Evolutionary conservation across 2,888 invertebrate genomes (phyloP).

Genomic region (Hyppa rectilinea): DNA sequence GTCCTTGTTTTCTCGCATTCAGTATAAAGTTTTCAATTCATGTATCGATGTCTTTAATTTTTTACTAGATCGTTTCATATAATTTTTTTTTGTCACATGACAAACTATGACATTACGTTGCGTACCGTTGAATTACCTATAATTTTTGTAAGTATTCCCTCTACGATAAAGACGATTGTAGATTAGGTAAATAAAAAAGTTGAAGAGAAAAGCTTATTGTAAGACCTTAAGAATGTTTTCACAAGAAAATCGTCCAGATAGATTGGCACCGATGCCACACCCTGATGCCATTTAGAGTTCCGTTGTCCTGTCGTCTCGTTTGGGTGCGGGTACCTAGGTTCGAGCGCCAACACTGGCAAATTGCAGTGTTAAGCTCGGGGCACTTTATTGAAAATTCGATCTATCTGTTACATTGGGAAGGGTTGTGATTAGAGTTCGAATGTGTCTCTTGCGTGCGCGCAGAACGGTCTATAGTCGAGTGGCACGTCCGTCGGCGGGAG

Average conservation of each 20-base stretch:
- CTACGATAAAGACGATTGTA: not conserved
- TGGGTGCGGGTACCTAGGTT: slow-evolving; percentile 75
- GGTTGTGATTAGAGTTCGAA: slow-evolving; percentile 70
- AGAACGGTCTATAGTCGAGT: slow-evolving; percentile 78
- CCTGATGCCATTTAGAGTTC: slow-evolving; percentile 80
- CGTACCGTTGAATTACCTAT: no score
- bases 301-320: slow-evolving; percentile 82
- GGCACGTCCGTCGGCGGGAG: slow-evolving; percentile 77
- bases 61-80: no score
- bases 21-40: no score
- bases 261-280: slow-evolving; percentile 58
- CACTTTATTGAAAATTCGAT: slow-evolving; percentile 89
- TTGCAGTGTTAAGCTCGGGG: slow-evolving; percentile 87
- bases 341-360: slow-evolving; percentile 82
- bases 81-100: no score
- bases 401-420: slow-evolving; percentile 85
- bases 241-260: slow-evolving; percentile 49
- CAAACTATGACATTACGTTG: no score
- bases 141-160: no score
- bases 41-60: no score
- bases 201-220: not conserved
- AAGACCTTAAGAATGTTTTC: slow-evolving; percentile 22
- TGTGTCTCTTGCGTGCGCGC: slow-evolving; percentile 75
- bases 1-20: no score
- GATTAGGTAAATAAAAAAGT: no score